Base-by-base conservation (phyloP, 2,888 invertebrate species). In the Epinotia nisella region DNA sequence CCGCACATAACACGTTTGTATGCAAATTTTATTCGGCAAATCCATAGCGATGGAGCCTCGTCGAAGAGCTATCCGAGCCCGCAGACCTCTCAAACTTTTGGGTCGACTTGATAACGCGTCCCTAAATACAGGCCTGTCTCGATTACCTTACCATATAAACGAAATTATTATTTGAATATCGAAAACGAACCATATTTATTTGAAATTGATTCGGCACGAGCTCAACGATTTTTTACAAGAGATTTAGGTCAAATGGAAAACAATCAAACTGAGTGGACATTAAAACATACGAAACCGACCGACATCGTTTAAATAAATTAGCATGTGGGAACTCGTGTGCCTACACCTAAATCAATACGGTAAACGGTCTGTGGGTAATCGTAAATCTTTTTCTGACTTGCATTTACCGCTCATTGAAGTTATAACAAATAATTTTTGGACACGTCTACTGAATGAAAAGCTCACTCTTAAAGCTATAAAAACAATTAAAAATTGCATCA, bases 21-120 rank as follows among this genome's bases (percentile, higher is more conserved):
- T 92, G 92, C 84, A 88, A 92, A 92, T 92, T 88, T 89, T 86
- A 90, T 89, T 86, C 86, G 84, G 85, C 75, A 88, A 92, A 90
- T 90, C 90, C 88, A 82, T 77, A 79, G 85, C 87, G 89, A 90
- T 88, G 90, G 89, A 90, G 85, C 84, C 88, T 87, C 83, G 83
- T 82, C 79, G 76, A 83, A 87, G 85, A 87, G 88, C 88, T 88
- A 88, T 88, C 87, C 81, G 80, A 78, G 80, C 79, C 78, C 77
- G 77, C 83, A 80, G 79, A 76, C 84, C 85, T 85, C 75, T 76
- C 78, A 80, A 91, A 92, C 86, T 92, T 92, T 91, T 89, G 91
- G 92, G 92, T 90, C 86, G 85, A 84, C 84, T 88, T 85, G 88
- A 90, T 90, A 91, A 90, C 86, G 83, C 84, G 85, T 85, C 83